Evolutionary conservation across 2,797 vertebrate species (phyloP), one percentile per base, ranked within the genome.

Genomic region (Chiloscyllium punctatum): DNA sequence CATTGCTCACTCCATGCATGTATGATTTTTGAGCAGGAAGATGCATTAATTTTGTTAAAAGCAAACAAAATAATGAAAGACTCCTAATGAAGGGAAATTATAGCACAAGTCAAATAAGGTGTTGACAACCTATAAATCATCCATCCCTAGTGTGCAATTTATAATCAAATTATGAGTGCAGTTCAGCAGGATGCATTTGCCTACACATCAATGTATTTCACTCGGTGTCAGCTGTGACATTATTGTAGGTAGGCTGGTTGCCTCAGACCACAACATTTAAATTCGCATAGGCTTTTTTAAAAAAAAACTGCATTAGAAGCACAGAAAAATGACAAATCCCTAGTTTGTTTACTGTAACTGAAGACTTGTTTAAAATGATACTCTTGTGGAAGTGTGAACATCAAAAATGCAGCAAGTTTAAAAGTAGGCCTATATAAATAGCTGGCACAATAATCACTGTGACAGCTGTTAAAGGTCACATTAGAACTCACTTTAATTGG

Each of bases 61-160:
- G 94, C 94, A 95, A 95, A 95, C 94, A 95, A 95, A 95, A 95
- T 95, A 95, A 95, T 95, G 94, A 95, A 95, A 95, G 94, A 95
- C 94, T 95, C 94, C 94, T 95, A 95, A 95, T 95, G 94, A 95
- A 95, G 94, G 94, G 94, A 95, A 95, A 95, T 95, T 95, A 95
- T 95, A 95, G 51, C 71, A 95, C 94, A 95, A 95, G 94, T 95
- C 94, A 95, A 95, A 71, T 95, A 95, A 95, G 94, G 94, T 95
- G 94, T 95, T 95, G 94, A 95, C 94, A 95, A 95, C 69, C 94
- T 95, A 95, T 95, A 95, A 95, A 95, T 95, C 94, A 95, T 95
- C 94, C 51, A 95, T 95, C 94, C 94, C 94, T 95, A 30, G 94
- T 95, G 94, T 95, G 94, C 71, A 95, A 95, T 95, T 95, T 95